Base-by-base conservation (phyloP, 2,113 vertebrate genomes). In the Lampris incognitus region DNA sequence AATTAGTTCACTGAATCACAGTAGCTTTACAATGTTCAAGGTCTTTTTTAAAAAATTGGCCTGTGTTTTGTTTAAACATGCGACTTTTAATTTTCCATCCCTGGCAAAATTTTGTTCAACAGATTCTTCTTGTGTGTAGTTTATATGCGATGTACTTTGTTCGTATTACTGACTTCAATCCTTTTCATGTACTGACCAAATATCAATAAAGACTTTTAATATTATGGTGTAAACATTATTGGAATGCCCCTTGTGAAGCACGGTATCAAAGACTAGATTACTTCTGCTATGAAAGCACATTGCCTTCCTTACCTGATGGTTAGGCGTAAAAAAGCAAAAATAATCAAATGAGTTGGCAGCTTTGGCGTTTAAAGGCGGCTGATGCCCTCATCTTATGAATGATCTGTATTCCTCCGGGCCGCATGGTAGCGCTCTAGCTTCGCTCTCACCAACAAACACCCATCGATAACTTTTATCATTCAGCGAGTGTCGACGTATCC, bases 141-240 rank as follows among this genome's bases (percentile, higher is more conserved):
- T 97, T 95, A 93, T 96, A 95, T 94, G 91, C 95, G 89, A 93
- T 96, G 95, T 96, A 96, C 93, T 93, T 94, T 95, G 96, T 98
- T 96, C 96, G 95, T 96, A 97, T 96, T 96, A 96, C 96, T 97
- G 96, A 97, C 95, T 97, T 95, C 95, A 97, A 96, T 95, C 97
- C 96, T 96, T 98, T 97, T 96, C 94, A 96, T 99, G 98, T 99
- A 98, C 97, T 99, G 97, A 99, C 98, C 97, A 99, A 99, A 99
- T 97, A 96, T 95, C 96, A 98, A 99, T 98, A 99, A 99, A 99
- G 93, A 95, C 91, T 98, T 99, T 98, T 98, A 98, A 97, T 97
- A 97, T 95, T 94, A 96, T 86, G 88, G 8, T 51, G 66, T 74
- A 88, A 85, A 68, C n/a, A 69, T 7, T 9, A 83, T 74, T 56